A percentile compares a stretch with the other conserved stretches of the same genome.
phyloP scores from a whole-genome alignment of 2,113 vertebrate genomes.

The Myiopsitta monachus region DNA sequence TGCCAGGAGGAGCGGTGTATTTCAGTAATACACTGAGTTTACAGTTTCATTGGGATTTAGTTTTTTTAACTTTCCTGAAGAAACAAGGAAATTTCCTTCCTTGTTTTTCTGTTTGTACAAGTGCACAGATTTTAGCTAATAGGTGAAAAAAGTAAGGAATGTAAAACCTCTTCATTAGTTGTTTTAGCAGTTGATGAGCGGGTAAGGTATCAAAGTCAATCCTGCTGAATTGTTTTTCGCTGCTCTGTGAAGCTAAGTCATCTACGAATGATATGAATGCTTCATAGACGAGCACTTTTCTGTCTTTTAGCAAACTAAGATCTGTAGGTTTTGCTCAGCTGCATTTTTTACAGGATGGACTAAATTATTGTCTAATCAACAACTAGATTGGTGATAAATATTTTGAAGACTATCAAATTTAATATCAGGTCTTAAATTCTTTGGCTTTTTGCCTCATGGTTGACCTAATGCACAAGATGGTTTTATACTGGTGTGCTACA shows the following conservation, averaged over 20 bases:
- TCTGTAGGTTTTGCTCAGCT: not conserved
- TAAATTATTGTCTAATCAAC: not conserved
- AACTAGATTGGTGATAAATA: not conserved
- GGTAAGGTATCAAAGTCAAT: not conserved
- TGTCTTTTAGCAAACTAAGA: not conserved
- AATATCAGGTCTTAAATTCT: not conserved
- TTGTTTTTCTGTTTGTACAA: not conserved
- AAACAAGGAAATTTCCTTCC: not conserved
- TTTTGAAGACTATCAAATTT: not conserved
- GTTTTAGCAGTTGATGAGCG: not conserved
- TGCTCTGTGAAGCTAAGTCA: not conserved
- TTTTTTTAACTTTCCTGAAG: not conserved
- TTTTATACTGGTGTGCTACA: not conserved
- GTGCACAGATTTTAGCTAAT: not conserved
- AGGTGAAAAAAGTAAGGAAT: not conserved
- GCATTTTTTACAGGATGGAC: not conserved
- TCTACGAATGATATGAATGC: not conserved
- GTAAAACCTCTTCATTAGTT: not conserved
- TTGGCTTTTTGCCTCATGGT: not conserved
- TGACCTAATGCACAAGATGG: not conserved
- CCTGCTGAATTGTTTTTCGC: not conserved
- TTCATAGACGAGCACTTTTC: not conserved
- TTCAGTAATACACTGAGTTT: not conserved
- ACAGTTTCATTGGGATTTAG: not conserved
- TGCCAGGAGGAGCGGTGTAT: not conserved